Base-by-base conservation (phyloP, 2,113 vertebrate genomes). In the Thermophis baileyi region DNA sequence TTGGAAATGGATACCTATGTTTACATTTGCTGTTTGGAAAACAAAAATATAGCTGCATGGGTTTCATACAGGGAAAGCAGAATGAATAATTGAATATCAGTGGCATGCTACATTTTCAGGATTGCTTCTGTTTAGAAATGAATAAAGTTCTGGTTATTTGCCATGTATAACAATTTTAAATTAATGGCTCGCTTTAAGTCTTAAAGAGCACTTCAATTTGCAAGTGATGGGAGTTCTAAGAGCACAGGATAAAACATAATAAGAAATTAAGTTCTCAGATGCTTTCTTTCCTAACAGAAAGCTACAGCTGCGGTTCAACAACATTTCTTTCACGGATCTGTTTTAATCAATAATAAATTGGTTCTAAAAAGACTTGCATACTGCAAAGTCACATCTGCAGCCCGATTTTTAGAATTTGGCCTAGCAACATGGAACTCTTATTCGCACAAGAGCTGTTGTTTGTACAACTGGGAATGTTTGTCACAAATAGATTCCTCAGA, bases 171-270 rank as follows among this genome's bases (percentile, higher is more conserved):
- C 91, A 95, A 95, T 96, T 96, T 96, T 93, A 96, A 96, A 97
- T 96, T 97, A 97, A 97, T 96, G 94, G 89, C 95, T 91, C 94
- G 81, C 94, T 96, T 97, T 94, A 96, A 95, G 81, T 96, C 95
- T 97, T 95, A 95, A 96, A 96, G 94, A 97, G 87, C 95, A 95
- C 96, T 97, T 96, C 95, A 97, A 93, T 95, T 96, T 94, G 93
- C 85, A 95, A 97, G 94, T 94, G 95, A 95, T 96, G 95, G 90
- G 91, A 90, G 91, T 96, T 96, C 86, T 46, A 90, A 91, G 92
- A 94, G 90, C 51, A 91, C 90, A 94, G 90, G 92, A 95, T 94
- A 85, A 94, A 86, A 54, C 91, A 92, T 91, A 95, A 94, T 94
- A 94, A 93, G 91, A 95, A 96, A 93, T 93, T 94, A 91, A 90